Conservation (phyloP, 2,797 vertebrate genomes). For the Chiloscyllium punctatum region DNA sequence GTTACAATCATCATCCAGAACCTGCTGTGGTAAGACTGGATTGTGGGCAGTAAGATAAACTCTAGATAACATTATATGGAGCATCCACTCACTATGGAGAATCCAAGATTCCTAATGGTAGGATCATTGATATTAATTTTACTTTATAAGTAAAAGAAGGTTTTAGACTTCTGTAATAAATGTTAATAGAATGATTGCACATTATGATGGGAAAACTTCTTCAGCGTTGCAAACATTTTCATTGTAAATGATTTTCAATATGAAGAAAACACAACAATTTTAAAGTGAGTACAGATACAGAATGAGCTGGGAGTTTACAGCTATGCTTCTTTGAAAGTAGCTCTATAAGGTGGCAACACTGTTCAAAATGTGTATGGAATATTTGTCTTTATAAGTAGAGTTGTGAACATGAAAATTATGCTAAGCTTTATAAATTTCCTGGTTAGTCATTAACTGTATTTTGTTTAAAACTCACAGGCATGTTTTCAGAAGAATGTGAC, state of each 20-base stretch:
- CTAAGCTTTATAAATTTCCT: neutral
- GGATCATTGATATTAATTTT: neutral
- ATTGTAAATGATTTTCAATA: neutral
- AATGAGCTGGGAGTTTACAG: neutral
- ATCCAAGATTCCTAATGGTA: neutral
- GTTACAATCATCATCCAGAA: neutral
- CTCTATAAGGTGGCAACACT: neutral
- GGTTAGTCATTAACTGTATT: neutral
- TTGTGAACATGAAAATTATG: neutral
- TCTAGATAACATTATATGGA: neutral
- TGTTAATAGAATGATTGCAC: neutral
- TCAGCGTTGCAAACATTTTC: neutral
- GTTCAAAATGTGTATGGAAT: neutral
- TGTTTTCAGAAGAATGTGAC: neutral
- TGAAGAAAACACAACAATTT: neutral
- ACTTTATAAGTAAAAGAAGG: neutral
- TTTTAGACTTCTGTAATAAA: neutral
- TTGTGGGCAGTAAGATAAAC: neutral
- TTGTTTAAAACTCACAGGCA: neutral
- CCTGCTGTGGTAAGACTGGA: neutral
- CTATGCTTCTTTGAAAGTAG: neutral
- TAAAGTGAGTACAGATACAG: neutral
- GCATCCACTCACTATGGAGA: neutral
- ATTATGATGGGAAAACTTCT: neutral
- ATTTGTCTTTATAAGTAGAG: neutral